A percentile compares a stretch with the other conserved stretches of the same genome.
Conservation (phyloP, 2,113 vertebrate species). For the Perca fluviatilis region DNA sequence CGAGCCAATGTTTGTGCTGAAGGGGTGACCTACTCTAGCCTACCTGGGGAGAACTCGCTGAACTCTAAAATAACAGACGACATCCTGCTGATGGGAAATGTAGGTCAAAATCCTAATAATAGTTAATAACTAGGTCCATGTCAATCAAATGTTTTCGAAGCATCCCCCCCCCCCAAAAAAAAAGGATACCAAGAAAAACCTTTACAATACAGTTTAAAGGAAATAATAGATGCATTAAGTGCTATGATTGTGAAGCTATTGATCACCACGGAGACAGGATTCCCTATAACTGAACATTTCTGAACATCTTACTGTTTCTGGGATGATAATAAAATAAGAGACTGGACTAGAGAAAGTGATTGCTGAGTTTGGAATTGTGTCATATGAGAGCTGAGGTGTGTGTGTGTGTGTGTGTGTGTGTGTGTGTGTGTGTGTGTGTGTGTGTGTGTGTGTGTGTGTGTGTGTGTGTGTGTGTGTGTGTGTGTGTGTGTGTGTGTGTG, state of each 20-base stretch:
- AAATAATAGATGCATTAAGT: background rate
- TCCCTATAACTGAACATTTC: background rate
- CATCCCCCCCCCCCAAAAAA: background rate
- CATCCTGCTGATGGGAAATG: background rate
- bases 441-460: conserved; percentile 11
- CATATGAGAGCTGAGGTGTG: conserved; percentile 20
- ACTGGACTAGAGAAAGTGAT: conserved; percentile 8
- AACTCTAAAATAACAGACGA: conserved; percentile 26
- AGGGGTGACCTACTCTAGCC: conserved; percentile 26
- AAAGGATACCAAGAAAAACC: background rate
- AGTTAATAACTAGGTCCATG: background rate
- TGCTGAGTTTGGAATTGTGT: conserved; percentile 35
- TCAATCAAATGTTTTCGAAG: background rate
- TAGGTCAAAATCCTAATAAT: conserved; percentile 28
- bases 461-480: conserved; percentile 22
- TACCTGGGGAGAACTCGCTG: conserved; percentile 31
- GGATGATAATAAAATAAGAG: background rate
- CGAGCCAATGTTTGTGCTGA: conserved; percentile 29
- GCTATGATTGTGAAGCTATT: too few relatives aligned
- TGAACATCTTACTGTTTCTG: background rate
- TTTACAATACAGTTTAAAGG: background rate
- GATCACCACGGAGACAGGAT: background rate
- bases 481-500: conserved; percentile 19
- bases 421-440: conserved; percentile 13
- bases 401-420: conserved; percentile 30